Conservation (phyloP, 2,888 invertebrate genomes). For the Oligia fasciuncula region DNA sequence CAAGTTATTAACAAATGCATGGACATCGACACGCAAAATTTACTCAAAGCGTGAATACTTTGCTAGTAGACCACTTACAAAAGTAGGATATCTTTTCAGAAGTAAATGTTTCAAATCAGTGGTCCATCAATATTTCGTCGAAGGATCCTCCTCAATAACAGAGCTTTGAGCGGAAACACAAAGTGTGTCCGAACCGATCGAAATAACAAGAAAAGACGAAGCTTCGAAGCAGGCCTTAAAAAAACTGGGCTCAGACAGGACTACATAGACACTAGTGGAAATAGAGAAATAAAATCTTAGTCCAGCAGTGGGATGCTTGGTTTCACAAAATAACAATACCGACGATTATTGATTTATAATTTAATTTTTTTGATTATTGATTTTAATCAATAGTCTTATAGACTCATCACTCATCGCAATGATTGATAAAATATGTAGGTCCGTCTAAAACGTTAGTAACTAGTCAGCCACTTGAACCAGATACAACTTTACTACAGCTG, state of each 20-base stretch:
- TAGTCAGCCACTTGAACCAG: constrained; percentile 30
- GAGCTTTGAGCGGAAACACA: too few species aligned
- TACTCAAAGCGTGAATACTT: neutral
- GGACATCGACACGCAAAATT: neutral
- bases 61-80: neutral
- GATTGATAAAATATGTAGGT: neutral
- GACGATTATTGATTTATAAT: too few species aligned
- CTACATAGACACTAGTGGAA: neutral
- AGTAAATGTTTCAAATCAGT: neutral
- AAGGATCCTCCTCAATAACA: neutral
- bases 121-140: too few species aligned
- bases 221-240: too few species aligned
- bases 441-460: neutral
- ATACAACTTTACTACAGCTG: constrained; percentile 4
- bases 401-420: neutral
- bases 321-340: neutral
- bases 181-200: neutral
- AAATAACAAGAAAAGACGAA: neutral
- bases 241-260: neutral
- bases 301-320: neutral
- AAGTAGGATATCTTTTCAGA: neutral
- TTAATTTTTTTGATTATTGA: too few species aligned
- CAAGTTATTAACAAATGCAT: neutral
- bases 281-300: neutral
- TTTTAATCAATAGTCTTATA: neutral